Base-by-base conservation (phyloP, 2,888 invertebrate species). In the Hirtodrosophila cameraria region DNA sequence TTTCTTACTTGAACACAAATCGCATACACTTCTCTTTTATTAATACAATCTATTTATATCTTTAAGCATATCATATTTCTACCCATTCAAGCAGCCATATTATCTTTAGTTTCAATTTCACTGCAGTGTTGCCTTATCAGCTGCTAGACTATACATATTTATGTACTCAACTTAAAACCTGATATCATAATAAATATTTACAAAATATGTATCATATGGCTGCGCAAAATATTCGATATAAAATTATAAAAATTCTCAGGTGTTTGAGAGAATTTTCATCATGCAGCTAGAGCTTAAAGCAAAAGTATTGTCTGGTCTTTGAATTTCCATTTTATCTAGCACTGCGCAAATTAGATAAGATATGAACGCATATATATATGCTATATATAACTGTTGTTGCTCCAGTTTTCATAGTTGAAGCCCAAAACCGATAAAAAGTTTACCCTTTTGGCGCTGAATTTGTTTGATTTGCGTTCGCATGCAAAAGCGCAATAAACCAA, bases 321-420 rank as follows among this genome's bases (percentile, higher is more conserved):
- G 38, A 35, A 39, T 60, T 54, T n/a, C 4, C 43, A 31, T 33
- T 62, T 62, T 74, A 74, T 70, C 74, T 53, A 15, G 28, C 4
- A 38, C 61, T 71, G 69, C 69, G 63, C 45, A 63, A 69, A 52
- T 39, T 43, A 74, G 72, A 72, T 72, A 75, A 72, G 75, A 72
- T 72, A 69, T 35, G 23, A 13, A 13, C 23, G 27, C 11, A 35
- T 5, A 18, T 11, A 16, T 41, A 25, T 53, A 11, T 3, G 16
- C 7, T 23, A 41, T 38, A 11, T 41, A 30, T 41, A n/a, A n/a
- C 11, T 28, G 7, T 8, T 23, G 11, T 43, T 46, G 64, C 35
- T 58, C 48, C 53, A 59, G 18, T 69, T 64, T 64, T 49, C 11
- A 58, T 35, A 20, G 15, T 11, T 23, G n/a, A 39, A 9, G 31